A percentile compares a stretch with the other conserved stretches of the same genome.
Evolutionary conservation across 2,797 vertebrate species (phyloP).

Genomic region (Setipinna tenuifilis): DNA sequence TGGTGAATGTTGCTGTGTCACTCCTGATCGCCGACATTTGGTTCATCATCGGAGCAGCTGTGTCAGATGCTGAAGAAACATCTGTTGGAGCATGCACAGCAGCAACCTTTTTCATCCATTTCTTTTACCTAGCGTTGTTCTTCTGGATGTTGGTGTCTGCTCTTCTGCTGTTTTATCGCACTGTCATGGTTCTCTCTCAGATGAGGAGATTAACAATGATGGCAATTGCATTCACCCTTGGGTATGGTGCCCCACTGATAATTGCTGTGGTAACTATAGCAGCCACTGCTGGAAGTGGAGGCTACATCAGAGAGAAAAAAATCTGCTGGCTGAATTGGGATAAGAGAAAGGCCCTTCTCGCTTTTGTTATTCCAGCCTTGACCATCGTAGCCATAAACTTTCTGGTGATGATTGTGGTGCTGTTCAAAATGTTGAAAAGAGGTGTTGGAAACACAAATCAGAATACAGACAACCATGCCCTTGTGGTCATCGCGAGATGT

Average conservation of each 20-base stretch:
- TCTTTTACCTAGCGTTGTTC: constrained; percentile 90
- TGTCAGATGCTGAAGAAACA: constrained; percentile 50
- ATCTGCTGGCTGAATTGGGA: constrained; percentile 87
- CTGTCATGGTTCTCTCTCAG: constrained; percentile 82
- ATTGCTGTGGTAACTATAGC: constrained; percentile 84
- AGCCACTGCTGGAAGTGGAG: constrained; percentile 73
- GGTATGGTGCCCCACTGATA: constrained; percentile 84
- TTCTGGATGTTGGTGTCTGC: constrained; percentile 93
- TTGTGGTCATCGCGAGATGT: constrained; percentile 81
- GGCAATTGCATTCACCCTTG: constrained; percentile 78
- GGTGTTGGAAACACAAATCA: constrained; percentile 68
- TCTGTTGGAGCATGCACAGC: constrained; percentile 71
- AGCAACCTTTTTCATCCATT: constrained; percentile 88
- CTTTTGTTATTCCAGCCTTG: constrained; percentile 86
- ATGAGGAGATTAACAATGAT: constrained; percentile 79
- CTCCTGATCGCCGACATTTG: constrained; percentile 86
- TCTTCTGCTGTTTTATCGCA: constrained; percentile 85
- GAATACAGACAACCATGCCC: constrained; percentile 71
- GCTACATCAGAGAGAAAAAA: constrained; percentile 62
- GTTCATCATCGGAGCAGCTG: constrained; percentile 79
- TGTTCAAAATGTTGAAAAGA: constrained; percentile 83
- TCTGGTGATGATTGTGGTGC: constrained; percentile 78
- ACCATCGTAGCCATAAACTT: constrained; percentile 82
- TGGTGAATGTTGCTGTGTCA: constrained; percentile 85
- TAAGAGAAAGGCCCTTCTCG: constrained; percentile 82